Conservation (phyloP, 53 echinoderm and acorn worm species). For the Holothuria leucospilota region DNA sequence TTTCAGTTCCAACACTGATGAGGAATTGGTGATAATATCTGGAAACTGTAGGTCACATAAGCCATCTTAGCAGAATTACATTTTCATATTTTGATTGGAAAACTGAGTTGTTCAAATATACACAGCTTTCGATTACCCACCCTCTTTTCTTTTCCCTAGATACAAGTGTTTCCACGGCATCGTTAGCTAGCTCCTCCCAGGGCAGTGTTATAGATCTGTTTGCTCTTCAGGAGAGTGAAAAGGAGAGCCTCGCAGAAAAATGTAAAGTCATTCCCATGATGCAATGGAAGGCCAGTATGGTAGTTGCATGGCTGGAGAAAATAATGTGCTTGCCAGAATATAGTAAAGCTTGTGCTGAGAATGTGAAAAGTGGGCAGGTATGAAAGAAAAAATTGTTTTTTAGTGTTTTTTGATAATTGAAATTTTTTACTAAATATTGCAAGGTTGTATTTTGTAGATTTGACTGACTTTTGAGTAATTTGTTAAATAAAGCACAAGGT, state of each 20-base stretch:
- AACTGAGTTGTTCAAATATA: no score
- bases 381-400: background rate
- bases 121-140: no score
- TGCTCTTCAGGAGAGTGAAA: slow-evolving; percentile 85
- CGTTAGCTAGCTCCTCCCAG: slow-evolving; percentile 57
- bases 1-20: no score
- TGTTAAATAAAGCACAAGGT: no score
- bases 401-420: background rate
- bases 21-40: no score
- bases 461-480: no score
- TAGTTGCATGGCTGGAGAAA: slow-evolving; percentile 92
- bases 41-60: no score
- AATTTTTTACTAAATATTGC: no score
- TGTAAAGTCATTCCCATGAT: slow-evolving; percentile 87
- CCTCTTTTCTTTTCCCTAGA: no score
- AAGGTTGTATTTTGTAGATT: no score
- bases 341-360: slow-evolving; percentile 81
- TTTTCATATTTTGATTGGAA: no score
- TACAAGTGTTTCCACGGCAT: slow-evolving; percentile 57
- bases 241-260: slow-evolving; percentile 80
- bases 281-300: slow-evolving; percentile 97
- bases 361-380: slow-evolving; percentile 98
- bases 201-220: slow-evolving; percentile 75
- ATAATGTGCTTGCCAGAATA: slow-evolving; percentile 94
- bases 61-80: no score